phyloP scores from a whole-genome alignment of 2,888 invertebrate species.

The Pterobdella sp. region DNA sequence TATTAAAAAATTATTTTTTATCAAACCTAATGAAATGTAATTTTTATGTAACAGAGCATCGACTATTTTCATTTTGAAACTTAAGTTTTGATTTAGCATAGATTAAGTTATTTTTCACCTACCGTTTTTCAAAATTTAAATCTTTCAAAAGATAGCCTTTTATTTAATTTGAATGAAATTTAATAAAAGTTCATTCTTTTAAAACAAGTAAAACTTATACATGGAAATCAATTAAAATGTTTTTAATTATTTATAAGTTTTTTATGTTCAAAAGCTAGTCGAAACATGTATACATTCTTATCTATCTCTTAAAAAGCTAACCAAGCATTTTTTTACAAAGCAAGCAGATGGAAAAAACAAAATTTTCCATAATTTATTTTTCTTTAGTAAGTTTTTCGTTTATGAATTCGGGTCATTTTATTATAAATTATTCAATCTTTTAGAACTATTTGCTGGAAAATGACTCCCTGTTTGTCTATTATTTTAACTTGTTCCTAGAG shows the following conservation, averaged over 20 bases:
- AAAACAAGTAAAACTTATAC: no score
- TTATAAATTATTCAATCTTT: background rate
- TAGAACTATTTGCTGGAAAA: background rate
- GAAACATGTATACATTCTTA: slow-evolving; percentile 1
- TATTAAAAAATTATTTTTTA: background rate
- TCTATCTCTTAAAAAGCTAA: background rate
- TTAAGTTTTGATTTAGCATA: background rate
- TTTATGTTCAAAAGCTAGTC: background rate
- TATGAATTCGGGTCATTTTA: background rate
- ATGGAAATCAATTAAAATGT: no score
- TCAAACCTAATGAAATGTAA: background rate
- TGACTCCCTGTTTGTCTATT: background rate
- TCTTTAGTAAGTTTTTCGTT: background rate
- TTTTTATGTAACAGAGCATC: background rate
- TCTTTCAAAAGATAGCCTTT: no score
- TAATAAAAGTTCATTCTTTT: no score
- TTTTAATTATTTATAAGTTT: background rate
- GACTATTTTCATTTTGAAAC: background rate
- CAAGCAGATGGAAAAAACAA: background rate
- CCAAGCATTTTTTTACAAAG: background rate
- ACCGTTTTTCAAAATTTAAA: no score
- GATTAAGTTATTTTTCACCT: no score
- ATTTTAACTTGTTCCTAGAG: background rate
- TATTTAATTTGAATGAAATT: no score
- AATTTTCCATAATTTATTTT: background rate